Base-by-base conservation (phyloP, 2,113 vertebrate genomes). In the Etheostoma spectabile region DNA sequence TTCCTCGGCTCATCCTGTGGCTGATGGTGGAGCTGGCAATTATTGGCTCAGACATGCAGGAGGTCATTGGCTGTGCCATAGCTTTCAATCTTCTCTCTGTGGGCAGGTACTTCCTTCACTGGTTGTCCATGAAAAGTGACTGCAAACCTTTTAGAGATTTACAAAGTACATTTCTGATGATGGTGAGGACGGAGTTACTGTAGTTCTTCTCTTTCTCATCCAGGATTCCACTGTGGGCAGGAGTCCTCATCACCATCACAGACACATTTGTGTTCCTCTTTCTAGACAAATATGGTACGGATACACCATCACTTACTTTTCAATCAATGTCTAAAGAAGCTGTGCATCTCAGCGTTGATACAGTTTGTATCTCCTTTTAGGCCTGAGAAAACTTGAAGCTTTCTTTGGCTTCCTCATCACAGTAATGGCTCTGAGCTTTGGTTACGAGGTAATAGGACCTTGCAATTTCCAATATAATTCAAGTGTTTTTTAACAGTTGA, bases 31-130 rank as follows among this genome's bases (percentile, higher is more conserved):
- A 99, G 6, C 57, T 98, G 3, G 97, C 98, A 0, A 99, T 99
- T 89, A 98, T 99, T 11, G 97, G 98, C 49, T 99, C 98, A 0
- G 98, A 99, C 69, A 99, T 99, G 98, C 98, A 99, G 84, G 98
- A 99, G 82, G 98, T 99, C 89, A 99, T 99, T 3, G 98, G 97
- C 87, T 99, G 98, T 0, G 97, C 98, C 33, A 99, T 99, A 2
- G 98, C 98, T 5, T 93, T 99, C 62, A 97, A 97, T 92, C 97
- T 99, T 56, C 95, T 99, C 57, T 98, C 97, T 15, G 55, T 93
- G 83, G 97, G 97, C 79, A 95, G 93, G 98, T 99, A 90, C 13
- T 0, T 0, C 22, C 38, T 56, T 75, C 53, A 56, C 21, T 8
- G 3, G 14, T 69, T 30, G 5, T 24, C 6, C 3, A 7, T 42